These are phyloP conservation scores for Pseudeuparius sepicola DNA, from an alignment of 2,888 invertebrate genomes.

Conservation along the genomic window DNA sequence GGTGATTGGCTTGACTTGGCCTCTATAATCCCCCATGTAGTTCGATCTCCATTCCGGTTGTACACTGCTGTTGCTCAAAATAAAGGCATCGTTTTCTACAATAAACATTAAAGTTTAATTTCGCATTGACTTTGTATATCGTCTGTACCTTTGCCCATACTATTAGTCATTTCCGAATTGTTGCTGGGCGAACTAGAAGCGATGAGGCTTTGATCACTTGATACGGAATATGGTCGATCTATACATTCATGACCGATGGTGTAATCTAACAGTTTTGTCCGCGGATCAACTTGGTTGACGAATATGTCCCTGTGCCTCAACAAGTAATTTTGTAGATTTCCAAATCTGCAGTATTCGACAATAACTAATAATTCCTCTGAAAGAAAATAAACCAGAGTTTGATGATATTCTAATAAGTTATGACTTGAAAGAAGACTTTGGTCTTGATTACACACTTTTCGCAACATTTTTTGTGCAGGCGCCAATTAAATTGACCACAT, in stretches of 20 bases:
- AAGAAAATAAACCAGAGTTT: constrained; percentile 26
- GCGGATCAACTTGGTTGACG: constrained; percentile 67
- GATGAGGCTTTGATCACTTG: too few species aligned
- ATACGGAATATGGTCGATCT: constrained; percentile 47
- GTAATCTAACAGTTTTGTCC: constrained; percentile 59
- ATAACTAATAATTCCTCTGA: constrained; percentile 82
- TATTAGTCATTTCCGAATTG: constrained; percentile 26
- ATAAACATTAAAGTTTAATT: constrained; percentile 11
- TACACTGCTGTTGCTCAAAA: constrained; percentile 45
- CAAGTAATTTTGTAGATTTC: constrained; percentile 84
- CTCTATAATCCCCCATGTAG: constrained; percentile 67
- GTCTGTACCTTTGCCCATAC: constrained; percentile 11
- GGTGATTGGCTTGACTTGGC: constrained; percentile 57
- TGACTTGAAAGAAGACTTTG: neutral
- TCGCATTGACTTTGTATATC: too few species aligned
- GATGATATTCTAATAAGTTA: too few species aligned
- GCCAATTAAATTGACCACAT: constrained; percentile 90
- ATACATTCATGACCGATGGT: constrained; percentile 49
- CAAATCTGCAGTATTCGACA: constrained; percentile 89
- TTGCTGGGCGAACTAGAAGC: constrained; percentile 18
- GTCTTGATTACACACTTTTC: constrained; percentile 57
- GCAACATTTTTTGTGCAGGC: constrained; percentile 86
- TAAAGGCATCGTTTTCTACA: constrained; percentile 35
- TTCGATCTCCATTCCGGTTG: constrained; percentile 75
- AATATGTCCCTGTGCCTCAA: constrained; percentile 72